Conservation (phyloP, 35 echinoderm and acorn worm species). For the Apostichopus parvimensis region DNA sequence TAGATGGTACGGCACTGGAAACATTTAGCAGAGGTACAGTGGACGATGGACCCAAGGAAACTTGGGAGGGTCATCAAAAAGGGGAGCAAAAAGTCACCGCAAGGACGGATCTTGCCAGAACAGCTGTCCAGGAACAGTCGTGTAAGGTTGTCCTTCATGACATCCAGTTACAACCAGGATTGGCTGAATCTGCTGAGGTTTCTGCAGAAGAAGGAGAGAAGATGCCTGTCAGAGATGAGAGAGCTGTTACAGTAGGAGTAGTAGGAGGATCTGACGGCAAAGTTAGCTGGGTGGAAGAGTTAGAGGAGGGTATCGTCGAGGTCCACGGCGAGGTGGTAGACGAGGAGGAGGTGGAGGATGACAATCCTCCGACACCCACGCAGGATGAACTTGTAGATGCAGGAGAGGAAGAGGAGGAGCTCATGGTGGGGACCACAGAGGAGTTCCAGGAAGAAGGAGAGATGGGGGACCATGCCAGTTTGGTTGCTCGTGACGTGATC, state of each 20-base stretch:
- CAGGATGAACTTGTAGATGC: conserved; percentile 76
- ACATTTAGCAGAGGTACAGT: not conserved
- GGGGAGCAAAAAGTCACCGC: not conserved
- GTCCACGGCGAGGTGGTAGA: conserved; percentile 5
- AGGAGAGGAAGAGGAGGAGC: conserved; percentile 39
- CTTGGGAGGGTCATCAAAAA: not conserved
- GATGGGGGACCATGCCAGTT: not conserved
- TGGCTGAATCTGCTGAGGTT: not conserved
- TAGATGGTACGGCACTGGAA: not conserved
- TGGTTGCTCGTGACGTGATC: not conserved
- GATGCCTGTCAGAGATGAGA: not conserved
- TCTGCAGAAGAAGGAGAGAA: not conserved
- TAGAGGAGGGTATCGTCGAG: conserved; percentile 7
- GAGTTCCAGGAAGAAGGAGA: not conserved
- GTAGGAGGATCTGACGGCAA: not conserved
- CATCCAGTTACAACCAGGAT: conserved; percentile 1
- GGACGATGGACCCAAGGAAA: not conserved
- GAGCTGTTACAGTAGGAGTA: not conserved
- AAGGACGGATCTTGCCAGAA: not conserved
- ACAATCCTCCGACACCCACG: conserved; percentile 84
- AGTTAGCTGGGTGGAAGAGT: conserved; percentile 19
- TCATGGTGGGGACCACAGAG: not conserved
- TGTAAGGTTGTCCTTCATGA: conserved; percentile 32
- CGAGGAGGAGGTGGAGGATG: conserved; percentile 36
- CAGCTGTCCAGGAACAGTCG: conserved; percentile 8